Evolutionary conservation across 2,797 vertebrate genomes (phyloP).

Genomic region (Syngnathus rostellatus): DNA sequence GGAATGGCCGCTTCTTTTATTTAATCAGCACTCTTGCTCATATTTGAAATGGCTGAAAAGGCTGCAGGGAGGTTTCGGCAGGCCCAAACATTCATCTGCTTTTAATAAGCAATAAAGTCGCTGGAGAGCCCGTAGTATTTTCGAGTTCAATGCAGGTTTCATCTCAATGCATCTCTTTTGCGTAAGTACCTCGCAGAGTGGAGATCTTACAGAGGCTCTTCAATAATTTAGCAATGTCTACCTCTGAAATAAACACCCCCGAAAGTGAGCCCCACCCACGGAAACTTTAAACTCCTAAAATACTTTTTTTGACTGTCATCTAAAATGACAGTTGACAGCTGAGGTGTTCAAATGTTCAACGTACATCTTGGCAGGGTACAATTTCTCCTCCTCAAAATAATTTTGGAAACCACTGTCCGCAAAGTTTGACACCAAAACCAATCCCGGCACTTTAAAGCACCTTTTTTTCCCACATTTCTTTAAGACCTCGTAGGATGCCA

Average conservation of each 20-base stretch:
- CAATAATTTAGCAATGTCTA: slow-evolving; percentile 50
- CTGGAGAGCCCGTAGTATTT: slow-evolving; percentile 4
- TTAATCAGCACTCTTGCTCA: neutral
- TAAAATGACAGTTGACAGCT: slow-evolving; percentile 26
- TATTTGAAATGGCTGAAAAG: neutral
- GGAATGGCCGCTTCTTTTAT: neutral
- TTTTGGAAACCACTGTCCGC: neutral
- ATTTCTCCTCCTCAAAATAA: neutral
- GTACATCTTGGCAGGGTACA: slow-evolving; percentile 18
- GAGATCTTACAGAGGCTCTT: slow-evolving; percentile 23
- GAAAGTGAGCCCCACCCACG: slow-evolving; percentile 40
- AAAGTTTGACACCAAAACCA: slow-evolving; percentile 1
- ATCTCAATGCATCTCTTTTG: slow-evolving; percentile 23
- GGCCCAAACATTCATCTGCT: neutral
- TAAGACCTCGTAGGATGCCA: slow-evolving; percentile 13
- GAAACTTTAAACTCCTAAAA: too few species aligned
- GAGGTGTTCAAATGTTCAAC: slow-evolving; percentile 16
- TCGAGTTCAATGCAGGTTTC: slow-evolving; percentile 1
- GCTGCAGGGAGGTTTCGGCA: too few species aligned
- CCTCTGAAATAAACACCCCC: slow-evolving; percentile 46
- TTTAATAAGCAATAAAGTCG: neutral
- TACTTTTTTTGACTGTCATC: slow-evolving; percentile 31
- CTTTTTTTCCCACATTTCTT: neutral
- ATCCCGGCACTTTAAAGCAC: neutral
- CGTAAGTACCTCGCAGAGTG: slow-evolving; percentile 23